These are phyloP conservation scores for Pampusana beccarii DNA, from an alignment of 2,113 vertebrate species.

Conservation along the genomic window DNA sequence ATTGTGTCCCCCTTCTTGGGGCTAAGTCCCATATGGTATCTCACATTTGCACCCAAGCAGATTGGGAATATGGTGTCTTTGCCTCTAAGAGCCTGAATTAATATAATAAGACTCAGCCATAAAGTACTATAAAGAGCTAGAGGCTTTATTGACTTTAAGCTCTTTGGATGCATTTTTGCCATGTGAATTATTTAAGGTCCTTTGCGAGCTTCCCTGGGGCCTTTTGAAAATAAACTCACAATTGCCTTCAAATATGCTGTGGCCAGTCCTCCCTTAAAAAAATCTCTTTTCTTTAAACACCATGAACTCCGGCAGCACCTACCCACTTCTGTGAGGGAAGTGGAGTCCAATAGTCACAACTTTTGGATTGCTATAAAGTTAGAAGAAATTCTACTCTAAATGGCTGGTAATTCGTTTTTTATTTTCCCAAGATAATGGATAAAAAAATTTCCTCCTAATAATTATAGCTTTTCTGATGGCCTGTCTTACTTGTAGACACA, in stretches of 20 bases:
- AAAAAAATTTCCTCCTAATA: neutral
- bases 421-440: neutral
- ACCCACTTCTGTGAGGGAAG: neutral
- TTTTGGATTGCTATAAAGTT: neutral
- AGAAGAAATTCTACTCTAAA: neutral
- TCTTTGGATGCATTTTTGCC: constrained; percentile 26
- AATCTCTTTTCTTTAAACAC: neutral
- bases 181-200: constrained; percentile 49
- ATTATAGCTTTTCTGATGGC: neutral
- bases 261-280: neutral
- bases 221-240: constrained; percentile 19
- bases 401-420: neutral
- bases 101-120: neutral
- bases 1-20: constrained; percentile 16
- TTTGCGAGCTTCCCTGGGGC: neutral
- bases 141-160: constrained; percentile 49
- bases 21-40: constrained; percentile 31
- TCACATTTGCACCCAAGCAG: constrained; percentile 48
- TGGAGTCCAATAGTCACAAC: neutral
- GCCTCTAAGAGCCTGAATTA: constrained; percentile 45
- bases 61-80: neutral
- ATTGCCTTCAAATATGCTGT: neutral
- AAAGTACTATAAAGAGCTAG: constrained; percentile 28
- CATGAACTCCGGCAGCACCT: neutral
- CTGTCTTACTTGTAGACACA: neutral